Evolutionary conservation across 2,113 vertebrate species (phyloP), one percentile per base, ranked within the genome.

Genomic region (Sardina pilchardus): DNA sequence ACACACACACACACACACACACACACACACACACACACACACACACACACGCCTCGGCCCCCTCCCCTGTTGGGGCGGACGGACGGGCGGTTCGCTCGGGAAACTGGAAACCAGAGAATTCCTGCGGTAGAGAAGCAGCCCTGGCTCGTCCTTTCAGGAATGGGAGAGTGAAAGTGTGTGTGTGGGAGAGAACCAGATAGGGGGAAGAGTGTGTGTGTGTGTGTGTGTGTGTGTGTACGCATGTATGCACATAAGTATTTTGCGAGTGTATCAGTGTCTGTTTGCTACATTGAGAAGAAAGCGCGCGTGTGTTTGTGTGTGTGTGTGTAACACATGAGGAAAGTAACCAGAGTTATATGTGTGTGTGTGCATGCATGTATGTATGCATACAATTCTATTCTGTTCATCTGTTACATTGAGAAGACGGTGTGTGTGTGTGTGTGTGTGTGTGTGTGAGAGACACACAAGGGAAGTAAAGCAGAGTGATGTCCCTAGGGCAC

Each of bases 1-100:
- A 53, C 39, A 12, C 48, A 53, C 82, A 47, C 83, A 84, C 83
- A 67, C 50, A 81, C 26, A 71, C 81, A 81, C 81, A 81, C 81
- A 75, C 43, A 39, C 14, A 1, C 19, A 17, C 30, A 1, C 44
- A 56, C 10, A 34, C 36, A 83, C n/a, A 36, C 30, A 19, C 43
- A 71, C 50, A 85, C 50, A 42, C 63, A 84, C 78, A 48, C 26
- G 30, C 1, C 26, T 12, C 67, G 16, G 45, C 63, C 63, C 26
- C 10, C 10, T 26, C 26, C 63, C n/a, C 26, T 30, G n/a, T n/a
- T 9, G 1, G 9, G n/a, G n/a, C 53, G 53, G 63, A 71, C 21
- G 56, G 56, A 59, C 5, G 19, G 17, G 24, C 24, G n/a, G 56
- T 24, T n/a, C 24, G 19, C 56, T 63, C 56, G 1, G 21, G 24